Base-by-base conservation (phyloP, 2,888 invertebrate species). In the Rhabditoides inermis region DNA sequence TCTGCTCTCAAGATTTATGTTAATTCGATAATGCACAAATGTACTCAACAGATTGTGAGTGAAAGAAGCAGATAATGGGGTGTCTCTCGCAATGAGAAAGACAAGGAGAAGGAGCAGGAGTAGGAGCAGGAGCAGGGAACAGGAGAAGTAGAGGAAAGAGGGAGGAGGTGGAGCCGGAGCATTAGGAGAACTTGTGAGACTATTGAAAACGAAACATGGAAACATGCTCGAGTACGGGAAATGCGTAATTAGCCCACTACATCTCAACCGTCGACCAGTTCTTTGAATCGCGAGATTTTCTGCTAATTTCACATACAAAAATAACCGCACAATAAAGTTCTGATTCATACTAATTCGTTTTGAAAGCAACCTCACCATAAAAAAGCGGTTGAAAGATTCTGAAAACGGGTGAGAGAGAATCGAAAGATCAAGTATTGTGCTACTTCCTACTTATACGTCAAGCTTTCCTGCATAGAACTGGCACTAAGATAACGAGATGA, bases 1-100 rank as follows among this genome's bases (percentile, higher is more conserved):
- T 32, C 39, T 49, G 25, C 23, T 44, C 48, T n/a, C n/a, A n/a
- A n/a, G n/a, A 45, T 40, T 41, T 40, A 23, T 32, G 40, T 28
- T 41, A 41, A 30, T 49, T 23, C 20, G 32, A n/a, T n/a, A n/a
- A n/a, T n/a, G n/a, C n/a, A n/a, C n/a, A n/a, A n/a, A n/a, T n/a
- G n/a, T n/a, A n/a, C n/a, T n/a, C n/a, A n/a, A n/a, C n/a, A 25
- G 26, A 25, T 22, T 6, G 6, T 5, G 42, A 45, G 35, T 23
- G 35, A 35, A 23, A 22, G 35, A 32, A 23, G 23, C 12, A 45
- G 45, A 45, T 32, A 45, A 4, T 15, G 25, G 32, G 45, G 1
- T 15, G 28, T 7, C 3, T 10, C 7, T n/a, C 15, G 10, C 10
- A 15, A 32, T 10, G 10, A 15, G 32, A 15, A 32, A 7, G 10